A percentile compares a stretch with the other conserved stretches of the same genome.
These are phyloP conservation scores for Rhodophaea formosa DNA, from an alignment of 2,888 invertebrate genomes.

Conservation along the genomic window DNA sequence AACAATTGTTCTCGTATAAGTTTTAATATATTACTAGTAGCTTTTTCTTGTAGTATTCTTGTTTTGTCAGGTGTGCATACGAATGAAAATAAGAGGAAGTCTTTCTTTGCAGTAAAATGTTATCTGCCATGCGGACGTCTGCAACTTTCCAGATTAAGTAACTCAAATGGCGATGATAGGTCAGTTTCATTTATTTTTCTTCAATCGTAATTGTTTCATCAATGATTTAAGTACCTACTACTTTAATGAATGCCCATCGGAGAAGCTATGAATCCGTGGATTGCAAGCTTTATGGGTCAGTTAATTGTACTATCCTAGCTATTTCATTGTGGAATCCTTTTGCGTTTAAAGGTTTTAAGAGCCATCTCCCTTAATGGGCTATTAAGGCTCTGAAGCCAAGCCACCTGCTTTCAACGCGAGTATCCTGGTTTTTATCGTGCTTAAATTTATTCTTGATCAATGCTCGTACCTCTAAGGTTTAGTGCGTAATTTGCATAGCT, in stretches of 20 bases:
- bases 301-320: conserved; percentile 63
- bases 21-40: too few species aligned
- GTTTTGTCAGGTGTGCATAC: too few species aligned
- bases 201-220: too few species aligned
- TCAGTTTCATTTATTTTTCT: too few species aligned
- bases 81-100: too few species aligned
- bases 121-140: too few species aligned
- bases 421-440: conserved; percentile 39
- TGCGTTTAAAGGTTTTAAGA: conserved; percentile 53
- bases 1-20: too few species aligned
- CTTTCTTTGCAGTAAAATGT: too few species aligned
- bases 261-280: neutral
- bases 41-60: too few species aligned
- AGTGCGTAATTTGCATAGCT: conserved; percentile 19
- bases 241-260: neutral
- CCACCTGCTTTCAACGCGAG: conserved; percentile 48
- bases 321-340: conserved; percentile 67
- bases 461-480: conserved; percentile 20
- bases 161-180: too few species aligned
- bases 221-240: too few species aligned
- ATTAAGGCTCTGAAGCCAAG: conserved; percentile 50
- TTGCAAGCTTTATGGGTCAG: conserved; percentile 39
- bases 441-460: conserved; percentile 34
- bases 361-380: conserved; percentile 67
- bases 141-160: too few species aligned